Conservation (phyloP, 2,888 invertebrate genomes). For the Acrobasis suavella region DNA sequence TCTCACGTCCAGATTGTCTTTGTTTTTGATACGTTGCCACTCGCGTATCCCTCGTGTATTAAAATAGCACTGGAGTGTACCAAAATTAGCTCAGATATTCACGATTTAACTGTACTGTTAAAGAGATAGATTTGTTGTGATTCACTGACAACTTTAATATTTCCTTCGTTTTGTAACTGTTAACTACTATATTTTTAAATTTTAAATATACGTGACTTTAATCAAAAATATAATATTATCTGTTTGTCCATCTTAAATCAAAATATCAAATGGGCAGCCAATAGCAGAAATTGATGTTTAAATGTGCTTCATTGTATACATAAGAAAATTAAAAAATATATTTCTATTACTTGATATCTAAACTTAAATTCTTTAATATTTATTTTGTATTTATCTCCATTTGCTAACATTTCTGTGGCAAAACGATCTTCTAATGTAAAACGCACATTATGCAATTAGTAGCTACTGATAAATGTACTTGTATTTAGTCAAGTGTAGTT, state of each 20-base stretch:
- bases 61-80: constrained; percentile 18
- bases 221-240: too few species aligned
- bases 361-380: too few species aligned
- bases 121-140: constrained; percentile 6
- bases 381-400: neutral
- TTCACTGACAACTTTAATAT: constrained; percentile 11
- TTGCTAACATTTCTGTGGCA: constrained; percentile 7
- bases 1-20: constrained; percentile 8
- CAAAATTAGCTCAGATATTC: constrained; percentile 16
- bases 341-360: too few species aligned
- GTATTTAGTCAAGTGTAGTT: neutral
- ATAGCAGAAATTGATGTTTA: constrained; percentile 30
- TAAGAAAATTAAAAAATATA: neutral
- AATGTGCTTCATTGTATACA: constrained; percentile 11
- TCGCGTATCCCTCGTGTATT: constrained; percentile 8
- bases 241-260: neutral
- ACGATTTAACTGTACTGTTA: constrained; percentile 14
- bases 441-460: neutral
- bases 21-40: constrained; percentile 17
- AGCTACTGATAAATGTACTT: neutral
- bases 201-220: too few species aligned
- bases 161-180: neutral
- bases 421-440: constrained; percentile 22
- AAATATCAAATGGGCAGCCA: constrained; percentile 29
- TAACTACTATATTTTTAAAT: neutral